phyloP scores from a whole-genome alignment of 1,140 invertebrate species.

The Drosophila arizonae region DNA sequence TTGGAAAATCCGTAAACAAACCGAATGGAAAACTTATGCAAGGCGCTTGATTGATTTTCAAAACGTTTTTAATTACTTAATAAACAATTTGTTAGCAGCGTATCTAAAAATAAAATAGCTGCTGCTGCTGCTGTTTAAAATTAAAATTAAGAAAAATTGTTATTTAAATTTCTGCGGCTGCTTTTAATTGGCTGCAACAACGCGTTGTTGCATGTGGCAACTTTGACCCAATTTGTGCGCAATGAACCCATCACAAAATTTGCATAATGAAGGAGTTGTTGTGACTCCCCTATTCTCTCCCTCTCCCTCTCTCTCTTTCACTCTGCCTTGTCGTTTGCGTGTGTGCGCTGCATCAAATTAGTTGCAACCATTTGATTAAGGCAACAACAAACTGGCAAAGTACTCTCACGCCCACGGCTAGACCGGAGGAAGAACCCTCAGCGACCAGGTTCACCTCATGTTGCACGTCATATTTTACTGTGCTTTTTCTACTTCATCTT shows the following conservation, averaged over 20 bases:
- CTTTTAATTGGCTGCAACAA: constrained; percentile 51
- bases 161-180: constrained; percentile 5
- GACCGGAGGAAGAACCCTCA: constrained; percentile 24
- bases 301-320: not conserved
- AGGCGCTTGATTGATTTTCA: constrained; percentile 69
- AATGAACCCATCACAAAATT: constrained; percentile 63
- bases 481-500: not conserved
- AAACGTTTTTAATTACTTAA: constrained; percentile 68
- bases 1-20: constrained; percentile 21
- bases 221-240: constrained; percentile 74
- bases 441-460: constrained; percentile 15
- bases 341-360: constrained; percentile 63
- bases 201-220: constrained; percentile 52
- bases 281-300: not conserved
- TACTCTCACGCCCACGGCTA: constrained; percentile 67
- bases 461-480: constrained; percentile 30
- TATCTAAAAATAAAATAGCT: constrained; percentile 10
- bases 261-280: constrained; percentile 41
- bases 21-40: constrained; percentile 59
- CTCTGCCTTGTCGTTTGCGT: constrained; percentile 23
- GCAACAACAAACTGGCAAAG: constrained; percentile 21
- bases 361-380: constrained; percentile 63
- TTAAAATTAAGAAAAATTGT: constrained; percentile 5
- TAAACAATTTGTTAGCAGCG: constrained; percentile 34
- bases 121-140: constrained; percentile 3